Evolutionary conservation across 2,113 vertebrate genomes (phyloP).

Genomic region (Chionodraco myersi): DNA sequence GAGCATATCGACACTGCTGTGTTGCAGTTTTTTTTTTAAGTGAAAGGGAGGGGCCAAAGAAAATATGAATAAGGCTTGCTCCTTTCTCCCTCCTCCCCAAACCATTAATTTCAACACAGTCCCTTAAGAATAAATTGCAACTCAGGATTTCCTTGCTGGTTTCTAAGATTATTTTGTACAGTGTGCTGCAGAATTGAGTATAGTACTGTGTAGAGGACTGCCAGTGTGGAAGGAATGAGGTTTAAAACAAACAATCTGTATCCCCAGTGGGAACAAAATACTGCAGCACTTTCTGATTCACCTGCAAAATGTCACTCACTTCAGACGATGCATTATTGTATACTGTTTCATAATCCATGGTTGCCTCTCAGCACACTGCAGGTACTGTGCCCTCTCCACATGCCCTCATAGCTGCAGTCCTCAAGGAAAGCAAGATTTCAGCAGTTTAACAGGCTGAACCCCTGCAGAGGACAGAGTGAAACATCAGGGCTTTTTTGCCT

Average conservation of each 20-base stretch:
- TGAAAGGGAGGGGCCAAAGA: no score
- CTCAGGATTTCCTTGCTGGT: background rate
- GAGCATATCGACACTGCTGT: background rate
- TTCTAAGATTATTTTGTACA: background rate
- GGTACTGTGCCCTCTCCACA: slow-evolving; percentile 69
- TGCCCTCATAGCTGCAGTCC: slow-evolving; percentile 73
- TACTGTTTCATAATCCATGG: slow-evolving; percentile 16
- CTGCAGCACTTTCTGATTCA: background rate
- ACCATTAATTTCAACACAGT: background rate
- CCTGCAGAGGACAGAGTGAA: slow-evolving; percentile 60
- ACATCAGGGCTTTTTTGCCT: slow-evolving; percentile 50
- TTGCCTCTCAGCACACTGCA: slow-evolving; percentile 62
- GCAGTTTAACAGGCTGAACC: slow-evolving; percentile 69
- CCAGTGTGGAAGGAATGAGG: background rate
- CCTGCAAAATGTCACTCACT: background rate
- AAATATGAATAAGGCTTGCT: background rate
- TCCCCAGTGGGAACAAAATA: background rate
- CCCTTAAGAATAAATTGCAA: background rate
- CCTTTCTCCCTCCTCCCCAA: background rate
- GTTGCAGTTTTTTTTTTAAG: background rate
- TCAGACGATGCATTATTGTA: background rate
- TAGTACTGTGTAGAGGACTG: background rate
- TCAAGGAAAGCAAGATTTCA: slow-evolving; percentile 74
- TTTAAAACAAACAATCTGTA: background rate
- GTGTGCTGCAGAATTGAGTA: background rate